Evolutionary conservation across 1,140 invertebrate species (phyloP).

Genomic region (Arctopsyche grandis): DNA sequence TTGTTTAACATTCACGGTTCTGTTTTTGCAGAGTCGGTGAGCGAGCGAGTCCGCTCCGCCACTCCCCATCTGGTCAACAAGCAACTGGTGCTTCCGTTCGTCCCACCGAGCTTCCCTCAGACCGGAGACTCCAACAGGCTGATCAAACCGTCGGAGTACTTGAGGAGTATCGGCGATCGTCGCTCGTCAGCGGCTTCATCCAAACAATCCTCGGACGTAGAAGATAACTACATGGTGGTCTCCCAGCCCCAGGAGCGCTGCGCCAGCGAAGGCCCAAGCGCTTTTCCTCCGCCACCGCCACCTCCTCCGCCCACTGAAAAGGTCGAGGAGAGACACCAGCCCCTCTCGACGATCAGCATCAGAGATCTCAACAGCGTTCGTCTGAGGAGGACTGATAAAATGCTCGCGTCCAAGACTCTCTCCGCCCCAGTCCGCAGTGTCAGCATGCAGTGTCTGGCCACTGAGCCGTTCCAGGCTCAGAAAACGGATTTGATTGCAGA

Average conservation of each 20-base stretch:
- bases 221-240: conserved; percentile 51
- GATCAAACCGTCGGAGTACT: conserved; percentile 92
- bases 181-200: conserved; percentile 67
- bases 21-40: conserved; percentile 51
- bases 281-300: conserved; percentile 64
- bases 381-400: conserved; percentile 78
- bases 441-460: conserved; percentile 76
- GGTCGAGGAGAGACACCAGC: conserved; percentile 69
- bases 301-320: conserved; percentile 63
- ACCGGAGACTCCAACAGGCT: conserved; percentile 77
- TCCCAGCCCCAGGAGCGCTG: conserved; percentile 58
- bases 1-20: neutral
- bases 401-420: conserved; percentile 80
- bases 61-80: conserved; percentile 78
- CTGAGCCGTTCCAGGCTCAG: conserved; percentile 76
- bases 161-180: conserved; percentile 81
- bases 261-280: conserved; percentile 66
- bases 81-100: conserved; percentile 85
- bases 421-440: conserved; percentile 80
- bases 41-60: conserved; percentile 64
- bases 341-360: conserved; percentile 83
- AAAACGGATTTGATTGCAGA: conserved; percentile 91
- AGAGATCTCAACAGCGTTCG: conserved; percentile 86
- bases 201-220: conserved; percentile 62
- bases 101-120: conserved; percentile 86